Base-by-base conservation (phyloP, 2,888 invertebrate species). In the Exocentrus adspersus region DNA sequence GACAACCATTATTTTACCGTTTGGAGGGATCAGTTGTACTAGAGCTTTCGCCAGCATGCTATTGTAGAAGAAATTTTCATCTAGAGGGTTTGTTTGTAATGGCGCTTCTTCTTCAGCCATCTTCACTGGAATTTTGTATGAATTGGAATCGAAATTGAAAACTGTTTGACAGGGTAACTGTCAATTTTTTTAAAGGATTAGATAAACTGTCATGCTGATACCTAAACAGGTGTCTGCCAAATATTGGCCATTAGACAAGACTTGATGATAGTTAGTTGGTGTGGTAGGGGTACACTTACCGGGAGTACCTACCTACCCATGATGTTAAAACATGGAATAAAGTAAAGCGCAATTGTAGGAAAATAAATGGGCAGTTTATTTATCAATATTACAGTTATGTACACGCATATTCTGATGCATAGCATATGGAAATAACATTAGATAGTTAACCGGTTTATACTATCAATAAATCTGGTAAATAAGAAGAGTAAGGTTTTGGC, bases 11-110 rank as follows among this genome's bases (percentile, higher is more conserved):
- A n/a, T n/a, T n/a, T 74, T 74, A 83, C 83, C 82, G 70, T 76
- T 76, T 24, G 73, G 74, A 9, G 84, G 81, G 52, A 84, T 72
- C 17, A 84, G 72, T 62, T 83, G 83, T 0, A 83, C 76, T 53
- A 84, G 70, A 1, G 83, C 82, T 71, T 82, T 77, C 0, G 83
- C 83, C 53, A 84, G 67, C 82, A 83, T 81, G 67, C 80, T 80
- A 68, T 84, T 84, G 75, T 83, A 84, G 41, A 77, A 74, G 73
- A 83, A 84, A 72, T 83, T 82, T 58, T 82, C 81, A 56, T 82
- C 69, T 17, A 67, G 48, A 17, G 57, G 56, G 16, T 58, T 57
- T 48, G 24, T n/a, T 37, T 12, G 37, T 5, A n/a, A n/a, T n/a
- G 4, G 12, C n/a, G 32, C 2, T 9, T 50, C 50, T 5, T 9